Conservation (phyloP, 2,113 vertebrate species). For the Oreochromis spilurus region DNA sequence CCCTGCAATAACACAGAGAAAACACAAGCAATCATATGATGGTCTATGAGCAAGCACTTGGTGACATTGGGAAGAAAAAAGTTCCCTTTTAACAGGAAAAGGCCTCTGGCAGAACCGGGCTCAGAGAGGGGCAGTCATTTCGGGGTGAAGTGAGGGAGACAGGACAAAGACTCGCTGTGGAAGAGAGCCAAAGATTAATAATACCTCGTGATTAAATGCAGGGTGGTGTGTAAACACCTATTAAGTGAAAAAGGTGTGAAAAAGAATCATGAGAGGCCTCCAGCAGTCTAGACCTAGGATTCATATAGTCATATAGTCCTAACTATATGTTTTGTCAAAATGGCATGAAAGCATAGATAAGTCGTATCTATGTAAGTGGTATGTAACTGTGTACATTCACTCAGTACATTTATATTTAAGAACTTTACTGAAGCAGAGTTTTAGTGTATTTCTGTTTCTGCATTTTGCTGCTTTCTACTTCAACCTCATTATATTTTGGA, state of each 20-base stretch:
- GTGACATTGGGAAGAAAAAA: background rate
- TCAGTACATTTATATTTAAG: background rate
- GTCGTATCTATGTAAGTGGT: background rate
- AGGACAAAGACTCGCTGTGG: background rate
- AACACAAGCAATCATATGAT: background rate
- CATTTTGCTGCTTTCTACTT: background rate
- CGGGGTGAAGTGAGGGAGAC: background rate
- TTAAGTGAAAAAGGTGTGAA: background rate
- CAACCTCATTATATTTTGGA: background rate
- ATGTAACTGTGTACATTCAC: background rate
- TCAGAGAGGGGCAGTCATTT: background rate
- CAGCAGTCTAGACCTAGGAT: background rate
- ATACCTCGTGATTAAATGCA: fast-evolving
- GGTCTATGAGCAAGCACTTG: background rate
- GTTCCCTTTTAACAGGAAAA: background rate
- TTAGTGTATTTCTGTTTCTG: background rate
- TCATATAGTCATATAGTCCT: background rate
- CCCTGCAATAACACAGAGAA: background rate
- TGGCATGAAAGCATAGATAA: background rate
- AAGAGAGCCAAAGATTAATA: background rate
- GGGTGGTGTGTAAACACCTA: background rate
- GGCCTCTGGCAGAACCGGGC: background rate
- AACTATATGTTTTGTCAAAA: too few relatives aligned
- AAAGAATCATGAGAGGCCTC: background rate
- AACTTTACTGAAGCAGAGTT: background rate